Evolutionary conservation across 1,140 invertebrate genomes (phyloP).

Genomic region (Sminthurides bifidus): DNA sequence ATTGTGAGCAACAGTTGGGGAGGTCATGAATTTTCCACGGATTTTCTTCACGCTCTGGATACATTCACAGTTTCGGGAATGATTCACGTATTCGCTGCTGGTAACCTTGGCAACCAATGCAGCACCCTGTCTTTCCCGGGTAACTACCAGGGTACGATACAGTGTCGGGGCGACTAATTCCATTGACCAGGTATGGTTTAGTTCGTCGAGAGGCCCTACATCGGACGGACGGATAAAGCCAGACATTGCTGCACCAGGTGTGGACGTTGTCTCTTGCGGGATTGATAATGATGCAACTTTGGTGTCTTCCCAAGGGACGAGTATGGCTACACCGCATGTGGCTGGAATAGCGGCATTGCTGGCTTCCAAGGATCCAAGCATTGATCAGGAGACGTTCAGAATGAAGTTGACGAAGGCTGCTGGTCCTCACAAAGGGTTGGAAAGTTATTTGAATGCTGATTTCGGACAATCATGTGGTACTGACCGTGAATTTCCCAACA

Average conservation of each 20-base stretch:
- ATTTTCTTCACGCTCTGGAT: background rate
- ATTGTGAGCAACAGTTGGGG: conserved; percentile 16
- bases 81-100: conserved; percentile 7
- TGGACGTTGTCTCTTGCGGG: background rate
- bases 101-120: conserved; percentile 1
- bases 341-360: background rate
- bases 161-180: conserved; percentile 3
- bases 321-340: background rate
- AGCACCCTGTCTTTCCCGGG: background rate
- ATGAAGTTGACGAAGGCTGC: no score
- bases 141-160: background rate
- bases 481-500: background rate
- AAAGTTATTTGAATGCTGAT: no score
- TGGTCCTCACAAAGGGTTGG: background rate
- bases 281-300: background rate
- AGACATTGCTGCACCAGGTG: background rate
- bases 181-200: background rate
- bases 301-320: background rate
- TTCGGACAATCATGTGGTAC: background rate
- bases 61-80: conserved; percentile 1
- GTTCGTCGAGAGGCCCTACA: background rate
- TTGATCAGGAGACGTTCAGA: no score
- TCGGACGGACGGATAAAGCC: background rate
- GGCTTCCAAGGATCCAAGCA: background rate
- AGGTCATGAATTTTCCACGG: background rate